These are phyloP conservation scores for Boloria selene DNA, from an alignment of 2,888 invertebrate genomes.

Conservation along the genomic window DNA sequence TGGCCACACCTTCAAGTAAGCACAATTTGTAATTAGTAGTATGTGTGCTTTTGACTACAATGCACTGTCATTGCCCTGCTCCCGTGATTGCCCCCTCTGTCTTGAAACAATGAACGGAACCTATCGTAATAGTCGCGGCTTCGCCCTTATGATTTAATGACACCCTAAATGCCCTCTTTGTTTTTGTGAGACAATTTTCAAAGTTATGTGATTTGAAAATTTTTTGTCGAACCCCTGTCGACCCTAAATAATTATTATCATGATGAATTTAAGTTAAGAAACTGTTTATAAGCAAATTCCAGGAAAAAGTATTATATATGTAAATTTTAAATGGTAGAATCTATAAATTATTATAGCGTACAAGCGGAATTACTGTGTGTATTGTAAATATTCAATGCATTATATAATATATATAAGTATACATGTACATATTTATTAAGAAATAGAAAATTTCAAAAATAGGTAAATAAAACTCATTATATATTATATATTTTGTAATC, in stretches of 20 bases:
- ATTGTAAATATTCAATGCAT: too few relatives aligned
- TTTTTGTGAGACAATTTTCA: slow-evolving; percentile 40
- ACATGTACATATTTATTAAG: too few relatives aligned
- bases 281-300: too few relatives aligned
- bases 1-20: slow-evolving; percentile 47
- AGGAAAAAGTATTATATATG: too few relatives aligned
- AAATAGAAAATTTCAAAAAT: background rate
- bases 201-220: slow-evolving; percentile 24
- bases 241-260: background rate
- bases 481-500: too few relatives aligned
- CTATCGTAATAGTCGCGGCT: slow-evolving; percentile 55
- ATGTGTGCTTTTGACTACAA: slow-evolving; percentile 59
- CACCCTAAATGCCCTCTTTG: slow-evolving; percentile 44
- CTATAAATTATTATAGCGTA: too few relatives aligned
- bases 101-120: slow-evolving; percentile 70
- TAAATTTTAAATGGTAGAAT: too few relatives aligned
- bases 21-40: slow-evolving; percentile 45
- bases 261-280: slow-evolving; percentile 2
- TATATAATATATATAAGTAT: too few relatives aligned
- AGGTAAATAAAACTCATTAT: too few relatives aligned
- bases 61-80: slow-evolving; percentile 71
- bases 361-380: too few relatives aligned
- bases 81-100: slow-evolving; percentile 52
- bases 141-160: slow-evolving; percentile 49
- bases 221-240: slow-evolving; percentile 7